These are phyloP conservation scores for Elysia chlorotica DNA, from an alignment of 1,140 invertebrate genomes.

Conservation along the genomic window DNA sequence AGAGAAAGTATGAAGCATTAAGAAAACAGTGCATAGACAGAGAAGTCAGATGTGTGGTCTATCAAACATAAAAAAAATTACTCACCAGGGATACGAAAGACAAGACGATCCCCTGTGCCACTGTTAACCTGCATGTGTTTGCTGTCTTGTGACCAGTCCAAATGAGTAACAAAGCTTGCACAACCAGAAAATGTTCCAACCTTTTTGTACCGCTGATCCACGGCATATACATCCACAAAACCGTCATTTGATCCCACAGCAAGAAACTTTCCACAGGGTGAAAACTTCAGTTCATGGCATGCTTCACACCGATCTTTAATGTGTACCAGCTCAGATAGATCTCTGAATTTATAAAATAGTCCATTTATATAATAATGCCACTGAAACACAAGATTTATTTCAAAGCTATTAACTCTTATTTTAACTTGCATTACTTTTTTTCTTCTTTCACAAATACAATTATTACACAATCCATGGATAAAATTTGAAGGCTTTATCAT, in stretches of 20 bases:
- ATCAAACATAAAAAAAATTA: too few species aligned
- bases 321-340: conserved; percentile 56
- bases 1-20: too few species aligned
- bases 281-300: conserved; percentile 62
- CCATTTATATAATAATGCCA: too few species aligned
- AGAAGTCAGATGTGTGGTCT: too few species aligned
- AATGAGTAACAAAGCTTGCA: conserved; percentile 61
- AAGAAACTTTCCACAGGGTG: conserved; percentile 58
- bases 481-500: too few species aligned
- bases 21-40: too few species aligned
- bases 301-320: conserved; percentile 62
- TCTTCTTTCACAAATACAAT: too few species aligned
- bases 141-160: conserved; percentile 62
- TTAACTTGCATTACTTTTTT: too few species aligned
- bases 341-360: too few species aligned
- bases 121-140: conserved; percentile 61
- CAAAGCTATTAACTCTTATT: too few species aligned
- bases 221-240: conserved; percentile 60
- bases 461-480: too few species aligned
- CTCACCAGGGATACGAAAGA: conserved; percentile 59
- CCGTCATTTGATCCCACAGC: conserved; percentile 63
- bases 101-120: conserved; percentile 56
- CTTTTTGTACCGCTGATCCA: conserved; percentile 54
- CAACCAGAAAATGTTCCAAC: conserved; percentile 57
- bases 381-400: too few species aligned